A percentile compares a stretch with the other conserved stretches of the same genome.
phyloP scores from a whole-genome alignment of 2,888 invertebrate species.

The Apantesis nais region DNA sequence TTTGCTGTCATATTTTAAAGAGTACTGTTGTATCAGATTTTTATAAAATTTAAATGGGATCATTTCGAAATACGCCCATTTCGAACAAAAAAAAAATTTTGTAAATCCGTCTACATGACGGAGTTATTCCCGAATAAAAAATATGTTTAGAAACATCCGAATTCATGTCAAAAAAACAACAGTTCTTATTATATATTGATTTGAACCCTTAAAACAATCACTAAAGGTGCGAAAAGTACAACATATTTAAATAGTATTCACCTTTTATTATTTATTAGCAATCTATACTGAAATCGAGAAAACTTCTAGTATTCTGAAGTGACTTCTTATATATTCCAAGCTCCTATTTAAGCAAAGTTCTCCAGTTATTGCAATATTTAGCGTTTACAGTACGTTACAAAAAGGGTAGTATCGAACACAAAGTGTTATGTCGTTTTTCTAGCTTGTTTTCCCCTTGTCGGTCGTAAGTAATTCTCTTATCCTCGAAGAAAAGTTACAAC shows the following conservation, averaged over 20 bases:
- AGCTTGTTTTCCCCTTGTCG: slow-evolving; percentile 75
- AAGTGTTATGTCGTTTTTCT: slow-evolving; percentile 71
- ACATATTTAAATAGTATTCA: not conserved
- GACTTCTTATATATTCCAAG: slow-evolving; percentile 13
- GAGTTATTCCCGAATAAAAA: too few species aligned
- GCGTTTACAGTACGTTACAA: slow-evolving; percentile 36
- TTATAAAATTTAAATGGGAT: too few species aligned
- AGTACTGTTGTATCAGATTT: too few species aligned
- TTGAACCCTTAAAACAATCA: not conserved
- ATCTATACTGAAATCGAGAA: not conserved
- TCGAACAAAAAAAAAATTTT: too few species aligned
- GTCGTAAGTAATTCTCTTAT: slow-evolving; percentile 76
- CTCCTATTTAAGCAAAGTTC: slow-evolving; percentile 17
- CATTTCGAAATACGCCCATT: too few species aligned
- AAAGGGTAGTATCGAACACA: slow-evolving; percentile 63
- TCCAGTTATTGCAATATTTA: slow-evolving; percentile 26
- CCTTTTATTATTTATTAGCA: not conserved
- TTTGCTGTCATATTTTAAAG: too few species aligned
- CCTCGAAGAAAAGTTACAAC: slow-evolving; percentile 72
- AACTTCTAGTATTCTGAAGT: not conserved
- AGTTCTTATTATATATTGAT: too few species aligned
- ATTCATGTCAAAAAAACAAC: too few species aligned
- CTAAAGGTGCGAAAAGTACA: not conserved
- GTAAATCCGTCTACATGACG: too few species aligned
- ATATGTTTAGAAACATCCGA: too few species aligned